phyloP scores from a whole-genome alignment of 2,888 invertebrate genomes.

The Noctua pronuba region DNA sequence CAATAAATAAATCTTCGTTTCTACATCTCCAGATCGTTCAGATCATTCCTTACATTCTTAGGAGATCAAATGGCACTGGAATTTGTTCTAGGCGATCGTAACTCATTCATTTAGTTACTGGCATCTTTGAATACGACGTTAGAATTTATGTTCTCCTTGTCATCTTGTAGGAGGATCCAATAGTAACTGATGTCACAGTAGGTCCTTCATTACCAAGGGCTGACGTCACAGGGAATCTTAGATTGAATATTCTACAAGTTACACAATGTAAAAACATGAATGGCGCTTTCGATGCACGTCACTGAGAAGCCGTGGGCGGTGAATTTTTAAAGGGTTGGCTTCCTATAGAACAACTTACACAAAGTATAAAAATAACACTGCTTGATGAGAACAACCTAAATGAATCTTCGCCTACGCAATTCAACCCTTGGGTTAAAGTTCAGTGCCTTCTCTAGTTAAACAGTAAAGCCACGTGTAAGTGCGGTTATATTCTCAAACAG shows the following conservation, averaged over 20 bases:
- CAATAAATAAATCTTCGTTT: conserved; percentile 45
- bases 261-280: conserved; percentile 10
- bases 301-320: conserved; percentile 14
- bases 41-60: conserved; percentile 48
- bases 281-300: background rate
- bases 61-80: conserved; percentile 25
- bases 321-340: conserved; percentile 14
- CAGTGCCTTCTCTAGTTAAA: background rate
- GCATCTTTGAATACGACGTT: conserved; percentile 37
- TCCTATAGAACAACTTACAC: background rate
- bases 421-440: background rate
- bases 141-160: conserved; percentile 24
- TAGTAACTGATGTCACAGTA: background rate
- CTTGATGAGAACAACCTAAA: background rate
- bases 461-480: conserved; percentile 4
- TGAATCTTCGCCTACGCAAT: background rate
- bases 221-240: background rate
- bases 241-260: background rate
- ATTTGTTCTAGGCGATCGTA: conserved; percentile 43
- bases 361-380: conserved; percentile 14
- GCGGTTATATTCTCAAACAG: background rate
- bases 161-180: background rate
- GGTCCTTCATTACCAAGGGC: background rate
- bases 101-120: conserved; percentile 41
- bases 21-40: conserved; percentile 27